Conservation (phyloP, 2,888 invertebrate species). For the Trypoxylon attenuatum region DNA sequence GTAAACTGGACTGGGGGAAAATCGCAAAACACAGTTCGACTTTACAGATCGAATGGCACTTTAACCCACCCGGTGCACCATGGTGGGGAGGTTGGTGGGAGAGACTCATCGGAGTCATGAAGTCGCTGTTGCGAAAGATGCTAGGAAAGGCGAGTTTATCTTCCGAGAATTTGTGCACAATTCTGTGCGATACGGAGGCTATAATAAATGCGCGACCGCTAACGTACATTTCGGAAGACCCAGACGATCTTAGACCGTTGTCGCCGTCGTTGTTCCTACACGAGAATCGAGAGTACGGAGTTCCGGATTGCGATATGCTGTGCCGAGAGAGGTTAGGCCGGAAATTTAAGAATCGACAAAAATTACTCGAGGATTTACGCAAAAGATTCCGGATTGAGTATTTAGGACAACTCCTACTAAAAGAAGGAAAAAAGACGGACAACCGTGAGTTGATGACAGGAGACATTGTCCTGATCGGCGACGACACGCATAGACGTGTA, state of each 20-base stretch:
- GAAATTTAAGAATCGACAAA: conserved; percentile 11
- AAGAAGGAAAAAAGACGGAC: conserved; percentile 8
- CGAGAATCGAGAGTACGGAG: conserved; percentile 21
- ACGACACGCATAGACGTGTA: conserved; percentile 35
- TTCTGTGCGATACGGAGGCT: conserved; percentile 61
- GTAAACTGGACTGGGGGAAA: conserved; percentile 54
- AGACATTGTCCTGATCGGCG: conserved; percentile 43
- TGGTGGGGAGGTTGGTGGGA: conserved; percentile 72
- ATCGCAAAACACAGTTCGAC: conserved; percentile 38
- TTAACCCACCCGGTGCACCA: conserved; percentile 69
- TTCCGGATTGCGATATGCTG: conserved; percentile 32
- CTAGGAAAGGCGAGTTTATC: conserved; percentile 61
- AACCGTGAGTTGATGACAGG: conserved; percentile 11
- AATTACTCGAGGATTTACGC: conserved; percentile 16
- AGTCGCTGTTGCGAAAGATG: conserved; percentile 63
- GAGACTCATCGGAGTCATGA: conserved; percentile 48
- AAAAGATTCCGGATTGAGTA: conserved; percentile 39
- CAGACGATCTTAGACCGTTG: conserved; percentile 43
- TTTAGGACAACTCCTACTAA: conserved; percentile 21
- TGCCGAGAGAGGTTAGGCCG: not conserved
- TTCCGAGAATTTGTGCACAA: conserved; percentile 56
- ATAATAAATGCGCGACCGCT: conserved; percentile 66
- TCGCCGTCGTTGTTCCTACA: conserved; percentile 41
- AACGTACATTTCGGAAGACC: conserved; percentile 48
- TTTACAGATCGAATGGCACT: conserved; percentile 57